Conservation (phyloP, 2,888 invertebrate species). For the Diploptera punctata region DNA sequence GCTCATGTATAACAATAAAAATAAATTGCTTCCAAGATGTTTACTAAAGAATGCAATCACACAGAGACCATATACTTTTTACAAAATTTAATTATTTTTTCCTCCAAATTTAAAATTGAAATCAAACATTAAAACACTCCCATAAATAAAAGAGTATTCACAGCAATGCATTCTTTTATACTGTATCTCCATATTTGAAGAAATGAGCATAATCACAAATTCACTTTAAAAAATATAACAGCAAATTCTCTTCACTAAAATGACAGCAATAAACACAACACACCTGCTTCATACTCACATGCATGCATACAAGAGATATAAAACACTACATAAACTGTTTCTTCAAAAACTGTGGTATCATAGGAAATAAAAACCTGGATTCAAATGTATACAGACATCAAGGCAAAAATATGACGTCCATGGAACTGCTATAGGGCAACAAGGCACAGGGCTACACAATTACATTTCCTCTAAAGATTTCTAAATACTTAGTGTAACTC, state of each 20-base stretch:
- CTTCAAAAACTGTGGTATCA: background rate
- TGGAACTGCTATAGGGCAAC: slow-evolving; percentile 23
- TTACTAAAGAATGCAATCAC: too few relatives aligned
- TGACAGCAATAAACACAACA: background rate
- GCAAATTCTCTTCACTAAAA: background rate
- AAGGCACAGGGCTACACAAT: slow-evolving; percentile 4
- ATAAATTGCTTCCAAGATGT: too few relatives aligned
- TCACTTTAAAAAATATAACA: slow-evolving; percentile 19
- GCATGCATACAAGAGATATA: background rate
- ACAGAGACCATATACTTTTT: too few relatives aligned
- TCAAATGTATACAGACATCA: background rate
- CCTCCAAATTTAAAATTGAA: too few relatives aligned
- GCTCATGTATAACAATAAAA: too few relatives aligned
- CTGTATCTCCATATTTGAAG: background rate
- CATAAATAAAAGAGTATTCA: too few relatives aligned
- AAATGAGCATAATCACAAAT: background rate
- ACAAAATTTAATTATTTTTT: too few relatives aligned
- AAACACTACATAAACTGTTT: background rate
- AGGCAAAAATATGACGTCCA: slow-evolving; percentile 1
- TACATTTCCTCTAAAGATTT: background rate
- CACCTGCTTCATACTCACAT: background rate
- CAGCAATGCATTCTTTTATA: too few relatives aligned
- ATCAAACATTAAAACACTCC: too few relatives aligned
- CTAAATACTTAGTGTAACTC: background rate
- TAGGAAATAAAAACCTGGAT: slow-evolving; percentile 14